A percentile compares a stretch with the other conserved stretches of the same genome.
These are phyloP conservation scores for Falco biarmicus DNA, from an alignment of 2,797 vertebrate species.

Conservation along the genomic window DNA sequence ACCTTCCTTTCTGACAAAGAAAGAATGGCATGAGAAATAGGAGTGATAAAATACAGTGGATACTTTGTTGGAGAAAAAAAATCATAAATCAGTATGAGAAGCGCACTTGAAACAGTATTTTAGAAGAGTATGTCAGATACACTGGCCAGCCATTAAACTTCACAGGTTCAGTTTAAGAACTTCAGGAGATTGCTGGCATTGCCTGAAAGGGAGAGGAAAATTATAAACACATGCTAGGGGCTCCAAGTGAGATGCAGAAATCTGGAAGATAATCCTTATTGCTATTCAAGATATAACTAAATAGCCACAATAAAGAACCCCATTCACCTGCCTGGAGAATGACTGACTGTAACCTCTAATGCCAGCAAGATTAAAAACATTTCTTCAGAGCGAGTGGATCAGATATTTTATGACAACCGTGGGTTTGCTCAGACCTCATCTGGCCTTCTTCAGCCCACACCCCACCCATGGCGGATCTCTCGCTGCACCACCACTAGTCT, in stretches of 20 bases:
- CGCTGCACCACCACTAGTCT: not conserved
- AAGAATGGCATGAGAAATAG: not conserved
- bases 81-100: not conserved
- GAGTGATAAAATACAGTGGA: not conserved
- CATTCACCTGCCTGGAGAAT: conserved; percentile 19
- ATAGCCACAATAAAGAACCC: conserved; percentile 30
- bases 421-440: not conserved
- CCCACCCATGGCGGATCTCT: not conserved
- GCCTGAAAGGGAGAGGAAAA: conserved; percentile 60
- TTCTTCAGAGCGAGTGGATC: not conserved
- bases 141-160: conserved; percentile 41
- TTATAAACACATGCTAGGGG: conserved; percentile 37
- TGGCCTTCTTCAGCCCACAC: not conserved
- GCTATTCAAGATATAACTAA: not conserved
- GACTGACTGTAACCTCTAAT: not conserved
- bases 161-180: conserved; percentile 48
- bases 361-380: not conserved
- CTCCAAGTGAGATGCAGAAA: not conserved
- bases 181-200: conserved; percentile 58
- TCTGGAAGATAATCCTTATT: conserved; percentile 41
- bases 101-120: conserved; percentile 1
- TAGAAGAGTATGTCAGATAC: not conserved
- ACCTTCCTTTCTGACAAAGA: conserved; percentile 7
- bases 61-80: not conserved
- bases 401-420: accelerated